Evolutionary conservation across 2,888 invertebrate species (phyloP), one percentile per base, ranked within the genome.

Genomic region (Melolontha melolontha): DNA sequence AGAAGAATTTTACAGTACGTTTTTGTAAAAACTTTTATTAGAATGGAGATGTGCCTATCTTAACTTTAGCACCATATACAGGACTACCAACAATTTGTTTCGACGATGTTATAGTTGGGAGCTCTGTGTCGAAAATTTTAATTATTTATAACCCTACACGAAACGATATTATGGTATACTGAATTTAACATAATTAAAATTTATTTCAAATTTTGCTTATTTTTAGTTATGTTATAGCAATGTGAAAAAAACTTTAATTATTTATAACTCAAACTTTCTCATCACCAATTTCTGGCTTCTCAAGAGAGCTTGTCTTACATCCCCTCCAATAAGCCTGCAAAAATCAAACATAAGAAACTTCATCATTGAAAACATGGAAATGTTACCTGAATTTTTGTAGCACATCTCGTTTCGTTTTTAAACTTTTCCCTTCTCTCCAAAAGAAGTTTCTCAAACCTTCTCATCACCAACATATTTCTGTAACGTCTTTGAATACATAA

Each of bases 41-140:
- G 14, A 47, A 16, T 14, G 16, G 7, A 4, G 2, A 5, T 10
- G 79, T 82, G 17, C 85, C 86, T 39, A 80, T 85, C 50, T 85
- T 91, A 11, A 80, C 86, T 50, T 83, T 91, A 75, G 90, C 89
- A 10, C 91, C 91, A 1, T 92, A 91, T 81, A 86, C 88, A n/a
- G 83, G 85, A 65, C 87, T 87, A 73, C 88, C 91, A 2, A 89
- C 88, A 83, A 86, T 91, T 14, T 84, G 87, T n/a, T 91, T 91
- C 76, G 89, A 91, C 71, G 86, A 90, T 84, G 87, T 91, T 66
- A 82, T 85, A 5, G 83, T 91, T 66, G 88, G 89, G 12, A 84
- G 86, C 49, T 82, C 85, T 10, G 86, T 86, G 65, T 85, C 84
- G 64, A 85, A 87, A 72, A 81, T 82, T 57, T 80, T 91, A 67